Conservation (phyloP, 2,113 vertebrate species). For the Motacilla tschutschensis region DNA sequence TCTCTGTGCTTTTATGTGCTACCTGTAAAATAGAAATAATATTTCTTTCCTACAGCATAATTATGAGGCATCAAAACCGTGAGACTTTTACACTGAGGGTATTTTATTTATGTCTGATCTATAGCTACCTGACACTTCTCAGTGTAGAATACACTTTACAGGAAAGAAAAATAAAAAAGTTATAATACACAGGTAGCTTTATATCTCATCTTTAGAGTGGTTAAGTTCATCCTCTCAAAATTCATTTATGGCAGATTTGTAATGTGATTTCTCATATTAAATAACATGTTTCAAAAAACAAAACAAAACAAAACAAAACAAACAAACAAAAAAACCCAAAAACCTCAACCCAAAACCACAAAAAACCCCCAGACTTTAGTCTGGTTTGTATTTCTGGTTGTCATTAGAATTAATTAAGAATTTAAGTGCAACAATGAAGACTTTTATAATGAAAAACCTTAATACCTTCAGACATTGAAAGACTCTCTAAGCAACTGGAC, state of each 20-base stretch:
- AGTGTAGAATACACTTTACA: not conserved
- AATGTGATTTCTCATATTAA: not conserved
- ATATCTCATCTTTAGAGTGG: not conserved
- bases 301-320: no score
- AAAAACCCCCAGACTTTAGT: accelerated
- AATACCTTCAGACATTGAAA: not conserved
- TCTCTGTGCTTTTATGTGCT: not conserved
- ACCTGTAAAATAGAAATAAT: not conserved
- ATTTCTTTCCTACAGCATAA: not conserved
- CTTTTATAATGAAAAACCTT: not conserved
- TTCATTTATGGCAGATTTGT: not conserved
- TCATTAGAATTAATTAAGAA: not conserved
- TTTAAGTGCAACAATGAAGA: not conserved
- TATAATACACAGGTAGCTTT: not conserved
- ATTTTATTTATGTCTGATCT: not conserved
- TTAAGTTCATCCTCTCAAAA: not conserved
- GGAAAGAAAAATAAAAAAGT: not conserved
- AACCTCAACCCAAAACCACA: no score
- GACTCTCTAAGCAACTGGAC: not conserved
- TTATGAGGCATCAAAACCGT: not conserved
- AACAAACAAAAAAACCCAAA: no score
- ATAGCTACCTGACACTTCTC: not conserved
- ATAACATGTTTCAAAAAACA: accelerated
- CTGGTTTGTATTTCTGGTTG: not conserved
- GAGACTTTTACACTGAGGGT: not conserved